Percentiles rank a stretch among this genome's conserved stretches.
Conservation (phyloP, 2,113 vertebrate genomes). For the Procapra przewalskii region DNA sequence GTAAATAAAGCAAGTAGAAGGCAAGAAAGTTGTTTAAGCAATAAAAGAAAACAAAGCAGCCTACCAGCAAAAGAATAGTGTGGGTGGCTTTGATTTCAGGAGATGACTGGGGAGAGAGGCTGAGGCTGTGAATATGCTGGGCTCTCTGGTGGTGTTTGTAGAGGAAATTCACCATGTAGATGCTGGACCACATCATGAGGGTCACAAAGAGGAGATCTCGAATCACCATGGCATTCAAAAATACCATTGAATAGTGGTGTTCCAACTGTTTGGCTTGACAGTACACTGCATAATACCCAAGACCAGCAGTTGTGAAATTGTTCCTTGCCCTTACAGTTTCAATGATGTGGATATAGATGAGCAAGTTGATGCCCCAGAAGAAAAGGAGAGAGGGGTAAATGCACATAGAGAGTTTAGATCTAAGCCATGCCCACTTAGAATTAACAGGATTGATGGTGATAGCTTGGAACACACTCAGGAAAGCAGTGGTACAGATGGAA, state of each 20-base stretch:
- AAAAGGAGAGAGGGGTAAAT: not conserved
- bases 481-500: not conserved
- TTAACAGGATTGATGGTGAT: not conserved
- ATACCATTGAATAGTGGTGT: not conserved
- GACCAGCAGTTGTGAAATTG: not conserved
- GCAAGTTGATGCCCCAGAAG: not conserved
- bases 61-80: not conserved
- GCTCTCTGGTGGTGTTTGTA: not conserved
- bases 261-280: not conserved
- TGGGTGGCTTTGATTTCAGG: not conserved
- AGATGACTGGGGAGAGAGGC: not conserved
- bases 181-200: not conserved
- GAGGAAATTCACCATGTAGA: not conserved
- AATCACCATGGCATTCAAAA: not conserved
- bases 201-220: not conserved
- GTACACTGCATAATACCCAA: not conserved
- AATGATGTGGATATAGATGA: not conserved
- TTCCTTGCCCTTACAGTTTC: rapidly evolving
- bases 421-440: not conserved
- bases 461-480: not conserved
- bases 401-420: not conserved
- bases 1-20: not conserved
- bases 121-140: not conserved
- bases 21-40: not conserved
- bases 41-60: not conserved